Evolutionary conservation across 2,113 vertebrate species (phyloP), one percentile per base, ranked within the genome.

Genomic region (Trematocara stigmaticum): DNA sequence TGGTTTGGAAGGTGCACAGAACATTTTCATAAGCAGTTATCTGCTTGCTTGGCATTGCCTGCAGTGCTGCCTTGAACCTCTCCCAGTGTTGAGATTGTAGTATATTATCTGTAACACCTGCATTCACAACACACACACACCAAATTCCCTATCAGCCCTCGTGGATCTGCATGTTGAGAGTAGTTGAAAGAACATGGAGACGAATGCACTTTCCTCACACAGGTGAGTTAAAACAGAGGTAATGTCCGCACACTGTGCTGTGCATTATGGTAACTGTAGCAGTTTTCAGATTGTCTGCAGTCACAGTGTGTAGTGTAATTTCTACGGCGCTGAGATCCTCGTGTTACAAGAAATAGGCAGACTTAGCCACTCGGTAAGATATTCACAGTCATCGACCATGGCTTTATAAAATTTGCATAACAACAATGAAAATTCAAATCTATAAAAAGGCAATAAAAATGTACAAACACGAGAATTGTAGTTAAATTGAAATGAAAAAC

Each of bases 41-140:
- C 78, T 78, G 81, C 79, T 82, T 23, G 7, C 61, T 57, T 82
- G 80, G 82, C 79, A 79, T 84, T 42, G 82, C 88, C 64, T 82
- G 78, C 61, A 59, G 87, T 78, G 82, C n/a, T 34, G 84, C 87
- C 88, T 89, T 84, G 83, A 92, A 84, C 76, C 61, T 87, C 55
- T 82, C 53, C 66, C 18, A 16, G 69, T 80, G 81, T 59, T 76
- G 52, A 89, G 78, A 90, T 87, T 79, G 82, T 80, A 80, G 53
- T 83, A 91, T 88, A 42, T 74, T 69, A 87, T 89, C 82, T 80
- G 49, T 40, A 78, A 85, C 82, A 90, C 84, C 90, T 94, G 88
- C 84, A 84, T 90, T 84, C 85, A 56, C 52, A 78, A 47, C 31
- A 31, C 20, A 66, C 59, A 64, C 34, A 5, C 23, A 23, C 40